Base-by-base conservation (phyloP, 2,888 invertebrate genomes). In the Litoditis marina region DNA sequence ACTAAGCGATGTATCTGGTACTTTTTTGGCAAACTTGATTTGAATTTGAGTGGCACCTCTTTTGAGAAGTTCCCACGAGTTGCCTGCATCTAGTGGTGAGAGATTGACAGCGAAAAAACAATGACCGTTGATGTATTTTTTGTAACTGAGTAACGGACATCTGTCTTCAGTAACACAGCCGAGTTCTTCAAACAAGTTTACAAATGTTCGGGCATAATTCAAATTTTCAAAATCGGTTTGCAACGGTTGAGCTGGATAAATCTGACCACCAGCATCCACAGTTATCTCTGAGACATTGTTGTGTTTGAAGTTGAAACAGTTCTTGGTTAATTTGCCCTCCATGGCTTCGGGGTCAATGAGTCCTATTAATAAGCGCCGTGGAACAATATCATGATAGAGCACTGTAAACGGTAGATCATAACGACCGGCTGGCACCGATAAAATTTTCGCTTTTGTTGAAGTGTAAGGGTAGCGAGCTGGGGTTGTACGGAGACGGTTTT, bases 391-490 rank as follows among this genome's bases (percentile, higher is more conserved):
- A n/a, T 60, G 44, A 25, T 60, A 60, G 19, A 60, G 0, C 2
- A 44, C 25, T n/a, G 30, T 60, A 22, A 47, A 52, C 3, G 60
- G 60, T 0, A 60, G 1, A 11, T 60, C 60, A 1, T n/a, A 22
- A 6, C 60, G 11, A 6, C 47, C 47, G 5, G 32, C 60, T 4
- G 60, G 60, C 22, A 60, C 34, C 0, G 46, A 2, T 13, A 60
- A 51, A 0, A 46, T 1, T 22, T 60, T 60, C n/a, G 44, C 53
- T 13, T 53, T 60, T 11, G 34, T 16, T 8, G 16, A 30, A 1
- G 44, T 60, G 13, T 51, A 60, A 0, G 60, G 60, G 11, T 60
- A 60, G 28, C 53, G 44, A n/a, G 60, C 60, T 0, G 60, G 52
- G 0, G 53, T 31, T 2, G 31, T 27, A 11, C 53, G 6, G 4